phyloP scores from a whole-genome alignment of 2,113 vertebrate species.

The Puntigrus tetrazona region DNA sequence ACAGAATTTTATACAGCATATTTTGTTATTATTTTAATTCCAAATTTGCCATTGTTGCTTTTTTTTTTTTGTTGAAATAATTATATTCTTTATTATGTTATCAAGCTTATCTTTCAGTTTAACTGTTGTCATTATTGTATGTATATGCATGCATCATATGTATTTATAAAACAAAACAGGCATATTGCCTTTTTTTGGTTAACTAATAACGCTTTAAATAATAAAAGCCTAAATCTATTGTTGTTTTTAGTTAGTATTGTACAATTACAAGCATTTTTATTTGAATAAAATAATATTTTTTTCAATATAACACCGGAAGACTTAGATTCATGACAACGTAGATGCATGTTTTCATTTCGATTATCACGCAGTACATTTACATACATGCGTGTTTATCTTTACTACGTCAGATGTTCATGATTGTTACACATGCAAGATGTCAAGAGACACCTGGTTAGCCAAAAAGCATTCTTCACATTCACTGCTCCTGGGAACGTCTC shows the following conservation, averaged over 20 bases:
- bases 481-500: not conserved
- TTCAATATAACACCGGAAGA: not conserved
- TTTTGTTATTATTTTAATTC: not conserved
- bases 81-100: not conserved
- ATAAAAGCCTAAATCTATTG: not conserved
- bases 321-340: not conserved
- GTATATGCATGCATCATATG: no score
- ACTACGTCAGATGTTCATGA: not conserved
- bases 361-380: not conserved
- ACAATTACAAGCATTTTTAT: not conserved
- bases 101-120: not conserved
- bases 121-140: not conserved
- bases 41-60: not conserved
- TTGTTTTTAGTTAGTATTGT: not conserved
- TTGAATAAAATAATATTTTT: not conserved
- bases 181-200: not conserved
- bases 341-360: not conserved
- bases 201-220: not conserved
- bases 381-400: not conserved
- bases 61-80: not conserved
- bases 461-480: conserved; percentile 23
- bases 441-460: not conserved
- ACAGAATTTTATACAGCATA: not conserved
- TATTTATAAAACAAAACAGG: not conserved
- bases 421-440: not conserved